Percentiles rank a stretch among this genome's conserved stretches.
phyloP scores from a whole-genome alignment of 2,797 vertebrate species.

The Poeciliopsis turneri region DNA sequence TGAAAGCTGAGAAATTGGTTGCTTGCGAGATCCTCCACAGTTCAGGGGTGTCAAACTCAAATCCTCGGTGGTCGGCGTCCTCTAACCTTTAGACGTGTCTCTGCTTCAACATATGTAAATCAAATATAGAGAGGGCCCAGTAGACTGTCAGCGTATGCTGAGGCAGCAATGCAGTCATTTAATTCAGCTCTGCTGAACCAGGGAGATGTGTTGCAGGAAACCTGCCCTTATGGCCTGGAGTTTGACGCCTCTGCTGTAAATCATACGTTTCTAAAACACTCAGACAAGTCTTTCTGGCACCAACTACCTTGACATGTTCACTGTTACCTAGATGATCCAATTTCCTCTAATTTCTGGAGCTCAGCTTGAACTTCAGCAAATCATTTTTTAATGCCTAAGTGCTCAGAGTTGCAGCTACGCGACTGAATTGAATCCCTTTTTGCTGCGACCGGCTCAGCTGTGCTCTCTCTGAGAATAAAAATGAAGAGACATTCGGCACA shows the following conservation, averaged over 20 bases:
- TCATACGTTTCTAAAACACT: not conserved
- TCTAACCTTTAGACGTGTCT: not conserved
- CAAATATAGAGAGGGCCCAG: not conserved
- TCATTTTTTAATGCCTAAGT: not conserved
- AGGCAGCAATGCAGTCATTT: conserved; percentile 2
- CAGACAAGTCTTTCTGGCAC: not conserved
- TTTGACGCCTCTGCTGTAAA: not conserved
- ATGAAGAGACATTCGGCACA: not conserved
- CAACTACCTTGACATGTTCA: not conserved
- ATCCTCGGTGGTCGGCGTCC: not conserved
- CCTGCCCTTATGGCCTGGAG: not conserved
- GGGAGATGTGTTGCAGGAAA: not conserved
- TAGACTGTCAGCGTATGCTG: not conserved
- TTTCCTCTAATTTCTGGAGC: not conserved
- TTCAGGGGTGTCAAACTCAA: not conserved
- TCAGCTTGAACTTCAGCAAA: not conserved
- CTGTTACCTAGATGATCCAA: not conserved
- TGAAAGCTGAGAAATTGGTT: not conserved
- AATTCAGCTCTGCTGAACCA: not conserved
- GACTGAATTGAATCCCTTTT: not conserved
- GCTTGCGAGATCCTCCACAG: not conserved
- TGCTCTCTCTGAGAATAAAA: not conserved
- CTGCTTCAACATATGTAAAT: not conserved
- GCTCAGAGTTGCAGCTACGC: not conserved
- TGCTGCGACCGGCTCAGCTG: not conserved